Conservation (phyloP, 2,113 vertebrate genomes). For the Sciurus niger region DNA sequence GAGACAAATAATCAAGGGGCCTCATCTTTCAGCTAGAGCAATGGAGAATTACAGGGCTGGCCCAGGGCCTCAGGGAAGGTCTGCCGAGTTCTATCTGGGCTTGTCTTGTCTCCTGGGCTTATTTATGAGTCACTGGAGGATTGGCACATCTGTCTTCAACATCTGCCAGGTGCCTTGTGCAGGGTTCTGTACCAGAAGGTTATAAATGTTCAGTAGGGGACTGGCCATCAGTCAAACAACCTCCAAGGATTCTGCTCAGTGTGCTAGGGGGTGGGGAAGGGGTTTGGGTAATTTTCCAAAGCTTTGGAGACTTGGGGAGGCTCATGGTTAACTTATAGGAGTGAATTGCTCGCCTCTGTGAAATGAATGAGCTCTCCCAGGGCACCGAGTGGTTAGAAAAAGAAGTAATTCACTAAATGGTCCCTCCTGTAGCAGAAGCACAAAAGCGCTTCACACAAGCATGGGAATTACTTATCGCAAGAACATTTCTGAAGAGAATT, state of each 20-base stretch:
- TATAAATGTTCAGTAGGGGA: slow-evolving; percentile 31
- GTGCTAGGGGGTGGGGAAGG: not conserved
- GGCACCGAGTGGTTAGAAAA: slow-evolving; percentile 25
- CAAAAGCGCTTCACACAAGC: not conserved
- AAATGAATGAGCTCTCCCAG: slow-evolving; percentile 57
- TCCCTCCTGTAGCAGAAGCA: slow-evolving; percentile 36
- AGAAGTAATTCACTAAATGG: slow-evolving; percentile 66
- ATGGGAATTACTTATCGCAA: not conserved
- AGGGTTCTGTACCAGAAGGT: slow-evolving; percentile 31
- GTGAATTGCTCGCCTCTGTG: slow-evolving; percentile 68
- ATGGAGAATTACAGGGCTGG: not conserved
- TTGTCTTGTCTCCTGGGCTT: not conserved
- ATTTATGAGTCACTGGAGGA: not conserved
- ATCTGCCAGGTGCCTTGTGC: not conserved
- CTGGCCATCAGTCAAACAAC: not conserved
- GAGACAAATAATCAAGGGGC: not conserved
- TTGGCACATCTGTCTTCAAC: slow-evolving; percentile 27
- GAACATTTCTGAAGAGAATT: slow-evolving; percentile 28
- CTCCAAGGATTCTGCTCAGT: not conserved
- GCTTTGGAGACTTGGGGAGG: not conserved
- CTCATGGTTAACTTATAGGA: slow-evolving; percentile 11
- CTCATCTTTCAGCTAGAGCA: slow-evolving; percentile 12
- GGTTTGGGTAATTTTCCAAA: slow-evolving; percentile 71
- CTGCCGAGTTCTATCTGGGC: not conserved
- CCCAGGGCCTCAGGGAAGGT: not conserved